phyloP scores from a whole-genome alignment of 2,888 invertebrate species.

The Archips xylosteana region DNA sequence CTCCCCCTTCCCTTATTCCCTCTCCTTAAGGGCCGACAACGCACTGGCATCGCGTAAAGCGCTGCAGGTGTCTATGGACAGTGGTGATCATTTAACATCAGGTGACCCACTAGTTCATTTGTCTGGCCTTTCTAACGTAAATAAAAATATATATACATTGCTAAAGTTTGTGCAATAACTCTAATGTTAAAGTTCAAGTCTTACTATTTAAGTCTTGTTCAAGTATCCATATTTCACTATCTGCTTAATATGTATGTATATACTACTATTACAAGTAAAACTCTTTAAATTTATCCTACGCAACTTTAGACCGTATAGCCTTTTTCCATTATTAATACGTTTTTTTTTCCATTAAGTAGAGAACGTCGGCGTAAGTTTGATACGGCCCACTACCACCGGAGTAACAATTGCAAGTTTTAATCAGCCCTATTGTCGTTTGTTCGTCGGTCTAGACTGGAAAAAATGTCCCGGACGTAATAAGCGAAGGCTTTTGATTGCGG shows the following conservation, averaged over 20 bases:
- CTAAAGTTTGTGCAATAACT: not conserved
- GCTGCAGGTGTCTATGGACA: no score
- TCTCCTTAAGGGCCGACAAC: no score
- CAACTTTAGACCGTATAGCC: not conserved
- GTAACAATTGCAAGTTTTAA: conserved; percentile 79
- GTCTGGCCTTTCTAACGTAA: no score
- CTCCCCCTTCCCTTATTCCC: no score
- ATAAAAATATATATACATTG: no score
- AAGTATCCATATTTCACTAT: no score
- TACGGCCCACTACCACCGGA: conserved; percentile 52
- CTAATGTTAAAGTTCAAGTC: no score
- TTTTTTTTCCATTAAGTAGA: conserved; percentile 51
- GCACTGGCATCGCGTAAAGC: no score
- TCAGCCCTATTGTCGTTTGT: conserved; percentile 77
- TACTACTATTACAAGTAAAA: not conserved
- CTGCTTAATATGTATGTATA: not conserved
- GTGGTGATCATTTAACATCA: no score
- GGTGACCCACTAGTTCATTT: no score
- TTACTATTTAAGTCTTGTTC: no score
- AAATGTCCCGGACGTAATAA: conserved; percentile 67
- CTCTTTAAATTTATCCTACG: not conserved
- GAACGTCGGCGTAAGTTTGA: conserved; percentile 51
- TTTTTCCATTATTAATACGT: not conserved
- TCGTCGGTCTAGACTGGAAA: conserved; percentile 75
- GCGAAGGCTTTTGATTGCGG: conserved; percentile 58